Evolutionary conservation across 2,888 invertebrate species (phyloP), one percentile per base, ranked within the genome.

Genomic region (Perizoma affinitatum): DNA sequence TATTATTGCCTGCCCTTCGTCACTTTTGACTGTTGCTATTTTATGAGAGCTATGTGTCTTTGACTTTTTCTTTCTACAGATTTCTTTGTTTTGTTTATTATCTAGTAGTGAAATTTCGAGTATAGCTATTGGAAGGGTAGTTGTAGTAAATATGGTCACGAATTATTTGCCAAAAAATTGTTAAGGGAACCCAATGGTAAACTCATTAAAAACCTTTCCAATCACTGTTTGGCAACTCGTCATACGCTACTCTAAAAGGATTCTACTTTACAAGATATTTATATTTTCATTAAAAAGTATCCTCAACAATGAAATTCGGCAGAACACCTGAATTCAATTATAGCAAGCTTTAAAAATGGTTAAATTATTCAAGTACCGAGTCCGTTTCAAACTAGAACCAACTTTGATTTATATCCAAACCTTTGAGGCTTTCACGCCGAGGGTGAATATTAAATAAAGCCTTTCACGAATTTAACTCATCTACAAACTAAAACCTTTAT

Each of bases 371-470:
- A 65, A 66, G 59, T 65, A 66, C 56, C 52, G 51, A 59, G 58
- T 57, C 47, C 56, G 54, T 52, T 54, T 53, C 56, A 58, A 67
- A 73, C 70, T 69, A 70, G 63, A 69, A 67, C 64, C 67, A 65
- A 67, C 68, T 75, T 70, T 75, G 73, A 75, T 75, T 75, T 73
- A 77, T 74, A 65, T 56, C 68, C 65, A 66, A 67, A 70, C 68
- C 67, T 68, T 69, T 72, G 67, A 68, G 73, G 68, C 69, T 68
- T 59, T 67, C 68, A 53, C 64, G 65, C 67, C 54, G 72, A 61
- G 79, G 79, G 79, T 79, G 79, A 79, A 79, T 79, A 77, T 75
- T 76, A 76, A n/a, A 70, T 68, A 68, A 67, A 65, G 66, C 60
- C 65, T 69, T 69, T 67, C 69, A 65, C 53, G 63, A 75, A 78